Evolutionary conservation across 2,113 vertebrate species (phyloP), one percentile per base, ranked within the genome.

Genomic region (Tragelaphus strepsiceros): DNA sequence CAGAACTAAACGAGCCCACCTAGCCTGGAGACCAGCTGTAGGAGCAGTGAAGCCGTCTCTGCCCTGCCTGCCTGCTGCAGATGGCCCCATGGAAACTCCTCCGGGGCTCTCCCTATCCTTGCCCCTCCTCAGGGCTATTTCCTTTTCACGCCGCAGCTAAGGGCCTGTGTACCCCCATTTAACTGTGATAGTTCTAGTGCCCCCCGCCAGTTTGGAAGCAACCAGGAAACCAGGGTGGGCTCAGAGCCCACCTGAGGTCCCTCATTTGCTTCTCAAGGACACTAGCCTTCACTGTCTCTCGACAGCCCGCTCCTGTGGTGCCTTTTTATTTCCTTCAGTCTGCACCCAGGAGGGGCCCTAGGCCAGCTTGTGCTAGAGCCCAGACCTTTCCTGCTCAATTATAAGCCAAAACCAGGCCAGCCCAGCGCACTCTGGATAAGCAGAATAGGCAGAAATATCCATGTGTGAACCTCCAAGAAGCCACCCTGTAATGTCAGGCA

Each of bases 381-480:
- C 28, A 28, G 74, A 32, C 28, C 62, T 6, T 64, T 53, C n/a
- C 71, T 86, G 35, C 78, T 53, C 84, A 28, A 32, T 49, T 32
- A 88, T 82, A 83, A 85, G 74, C 91, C n/a, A 1, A 21, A 39
- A 86, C 26, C 39, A 35, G 56, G 94, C 74, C 86, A 82, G 58
- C 58, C 35, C 1, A n/a, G 77, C 46, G 1, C 28, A 58, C 71
- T 35, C 46, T 17, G n/a, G 17, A 35, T 39, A 26, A 71, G 6
- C 80, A 17, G 39, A 39, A 11, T 58, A 89, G 2, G 26, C 13
- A 2, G 24, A 19, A 61, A 13, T 58, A 26, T 3, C 39, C 9
- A 0, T 4, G 5, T 0, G 2, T 3, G 15, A 8, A 10, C 35
- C 46, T 21, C 0, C 5, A 64, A 28, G 59, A 62, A 74, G 1